Base-by-base conservation (phyloP, 2,888 invertebrate species). In the Yponomeuta evonymella region DNA sequence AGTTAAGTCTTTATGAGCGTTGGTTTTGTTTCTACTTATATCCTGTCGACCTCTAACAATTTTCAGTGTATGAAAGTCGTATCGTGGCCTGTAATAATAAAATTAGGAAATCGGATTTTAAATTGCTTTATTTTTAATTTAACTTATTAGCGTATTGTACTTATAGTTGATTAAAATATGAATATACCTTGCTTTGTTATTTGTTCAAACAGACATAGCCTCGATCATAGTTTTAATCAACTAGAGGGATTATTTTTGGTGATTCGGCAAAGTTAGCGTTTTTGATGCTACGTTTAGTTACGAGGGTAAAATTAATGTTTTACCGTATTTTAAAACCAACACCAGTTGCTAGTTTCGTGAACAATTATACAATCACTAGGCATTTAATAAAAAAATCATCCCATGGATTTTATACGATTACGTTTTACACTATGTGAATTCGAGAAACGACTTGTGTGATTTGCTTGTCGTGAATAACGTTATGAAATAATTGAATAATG, bases 221-320 rank as follows among this genome's bases (percentile, higher is more conserved):
- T 33, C 65, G 30, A 65, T 65, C 65, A 29, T 48, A 48, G 68
- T 70, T 70, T 70, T 70, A 70, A 66, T 70, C 66, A 66, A 65
- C 66, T 70, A 67, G 62, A 62, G 6, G 33, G 30, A 43, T 30
- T 65, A n/a, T 75, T 76, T 81, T 83, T 84, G 87, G 88, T 86
- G 83, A 85, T 87, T 87, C 87, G 87, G 83, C 87, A 85, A 81
- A 78, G 76, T 82, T 80, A 80, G 78, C 81, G 79, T 82, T 80
- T 77, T 67, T 33, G 15, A 74, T 75, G 75, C 5, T 36, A 36
- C 36, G 36, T 36, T 36, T 36, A 51, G 11, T 12, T 51, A 12
- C 51, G 51, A 15, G 15, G 51, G 15, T 15, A 12, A 58, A 58
- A 12, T 58, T 58, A 58, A 58, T 15, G 12, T 58, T 15, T 58